Conservation (phyloP, 1,140 invertebrate genomes). For the Brachionus asplanchnoidis region DNA sequence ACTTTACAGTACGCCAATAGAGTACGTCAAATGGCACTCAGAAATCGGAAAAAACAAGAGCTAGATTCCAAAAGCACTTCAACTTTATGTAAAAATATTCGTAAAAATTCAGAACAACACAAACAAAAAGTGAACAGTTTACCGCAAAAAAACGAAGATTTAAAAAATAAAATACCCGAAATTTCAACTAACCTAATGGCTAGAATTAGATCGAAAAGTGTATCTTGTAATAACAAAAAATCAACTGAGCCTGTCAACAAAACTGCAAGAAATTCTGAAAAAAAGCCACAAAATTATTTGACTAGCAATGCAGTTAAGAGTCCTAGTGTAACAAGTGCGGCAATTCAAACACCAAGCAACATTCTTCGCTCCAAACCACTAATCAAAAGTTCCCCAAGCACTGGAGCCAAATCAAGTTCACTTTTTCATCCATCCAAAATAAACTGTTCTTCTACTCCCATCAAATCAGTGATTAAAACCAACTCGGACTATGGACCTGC, state of each 20-base stretch:
- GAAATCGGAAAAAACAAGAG: not conserved
- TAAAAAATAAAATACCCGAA: not conserved
- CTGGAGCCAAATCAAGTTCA: constrained; percentile 44
- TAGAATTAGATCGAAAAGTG: constrained; percentile 5
- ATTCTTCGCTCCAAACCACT: not conserved
- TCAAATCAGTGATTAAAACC: constrained; percentile 44
- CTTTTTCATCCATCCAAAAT: constrained; percentile 54
- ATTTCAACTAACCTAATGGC: not conserved
- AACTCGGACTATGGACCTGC: constrained; percentile 43
- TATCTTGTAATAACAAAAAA: not conserved
- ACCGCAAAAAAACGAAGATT: not conserved
- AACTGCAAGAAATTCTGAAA: not conserved
- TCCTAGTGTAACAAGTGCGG: not conserved
- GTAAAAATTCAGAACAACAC: not conserved
- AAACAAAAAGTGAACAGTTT: not conserved
- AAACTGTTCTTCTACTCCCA: constrained; percentile 53
- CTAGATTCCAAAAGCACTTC: not conserved
- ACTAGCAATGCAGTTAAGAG: not conserved
- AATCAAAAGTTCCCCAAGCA: not conserved
- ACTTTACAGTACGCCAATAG: constrained; percentile 30
- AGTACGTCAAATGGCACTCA: constrained; percentile 7
- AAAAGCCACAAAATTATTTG: not conserved
- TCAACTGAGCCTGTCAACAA: not conserved
- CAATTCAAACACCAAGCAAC: not conserved
- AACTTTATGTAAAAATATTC: not conserved